These are phyloP conservation scores for Arge pagana DNA, from an alignment of 2,888 invertebrate species.

Conservation along the genomic window DNA sequence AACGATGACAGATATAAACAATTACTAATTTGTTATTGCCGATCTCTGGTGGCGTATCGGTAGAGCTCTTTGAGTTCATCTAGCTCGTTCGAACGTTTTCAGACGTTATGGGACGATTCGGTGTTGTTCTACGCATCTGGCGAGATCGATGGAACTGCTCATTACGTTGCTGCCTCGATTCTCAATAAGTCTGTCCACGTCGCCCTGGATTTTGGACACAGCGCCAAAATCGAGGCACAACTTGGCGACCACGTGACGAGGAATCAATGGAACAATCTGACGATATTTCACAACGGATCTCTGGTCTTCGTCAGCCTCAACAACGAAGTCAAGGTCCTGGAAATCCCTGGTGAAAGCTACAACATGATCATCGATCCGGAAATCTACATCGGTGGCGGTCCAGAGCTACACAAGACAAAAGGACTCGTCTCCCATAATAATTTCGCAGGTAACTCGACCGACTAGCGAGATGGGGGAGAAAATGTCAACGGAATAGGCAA, in stretches of 20 bases:
- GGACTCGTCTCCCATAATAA: constrained; percentile 82
- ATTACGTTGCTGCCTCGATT: constrained; percentile 88
- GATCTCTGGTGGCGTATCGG: no score
- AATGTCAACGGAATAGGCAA: neutral
- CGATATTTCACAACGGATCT: constrained; percentile 79
- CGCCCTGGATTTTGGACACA: constrained; percentile 83
- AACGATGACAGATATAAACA: no score
- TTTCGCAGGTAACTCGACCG: constrained; percentile 66
- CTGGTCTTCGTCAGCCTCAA: constrained; percentile 78
- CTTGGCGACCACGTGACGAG: constrained; percentile 74
- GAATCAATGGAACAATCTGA: constrained; percentile 88
- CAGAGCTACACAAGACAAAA: constrained; percentile 80
- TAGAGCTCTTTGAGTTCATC: no score
- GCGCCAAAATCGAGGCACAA: constrained; percentile 71
- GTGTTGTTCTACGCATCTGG: constrained; percentile 92
- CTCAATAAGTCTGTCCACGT: constrained; percentile 82
- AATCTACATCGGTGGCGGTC: constrained; percentile 90
- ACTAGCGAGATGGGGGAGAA: neutral
- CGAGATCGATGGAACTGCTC: constrained; percentile 84
- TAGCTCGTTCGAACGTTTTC: constrained; percentile 51
- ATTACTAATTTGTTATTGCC: no score
- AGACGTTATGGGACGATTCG: constrained; percentile 90
- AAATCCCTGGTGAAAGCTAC: constrained; percentile 71
- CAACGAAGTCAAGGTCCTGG: constrained; percentile 70
- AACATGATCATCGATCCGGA: constrained; percentile 91